Percentiles rank a stretch among this genome's conserved stretches.
Conservation (phyloP, 2,888 invertebrate species). For the Cremastinae sp. region DNA sequence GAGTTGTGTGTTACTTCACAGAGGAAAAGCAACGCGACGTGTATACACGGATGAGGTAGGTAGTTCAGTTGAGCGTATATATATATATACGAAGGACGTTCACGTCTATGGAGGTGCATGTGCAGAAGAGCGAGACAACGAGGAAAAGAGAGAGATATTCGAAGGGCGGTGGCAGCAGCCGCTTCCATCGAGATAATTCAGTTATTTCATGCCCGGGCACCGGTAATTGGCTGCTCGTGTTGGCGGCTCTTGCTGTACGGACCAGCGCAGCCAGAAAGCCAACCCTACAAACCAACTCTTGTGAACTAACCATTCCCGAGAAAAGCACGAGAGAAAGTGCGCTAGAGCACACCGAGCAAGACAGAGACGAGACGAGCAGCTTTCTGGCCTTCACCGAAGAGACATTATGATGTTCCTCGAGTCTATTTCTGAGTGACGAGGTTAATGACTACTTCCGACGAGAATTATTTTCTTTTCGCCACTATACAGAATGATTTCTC, state of each 20-base stretch:
- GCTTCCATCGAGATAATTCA: conserved; percentile 78
- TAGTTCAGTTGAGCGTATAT: conserved; percentile 11
- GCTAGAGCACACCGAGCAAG: conserved; percentile 2
- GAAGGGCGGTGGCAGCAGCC: conserved; percentile 72
- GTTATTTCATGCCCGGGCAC: conserved; percentile 78
- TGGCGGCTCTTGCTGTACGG: conserved; percentile 66
- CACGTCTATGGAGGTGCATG: conserved; percentile 9
- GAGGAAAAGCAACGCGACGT: conserved; percentile 26
- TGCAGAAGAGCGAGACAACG: conserved; percentile 36
- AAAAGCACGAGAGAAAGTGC: conserved; percentile 57
- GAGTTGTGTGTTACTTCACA: conserved; percentile 48
- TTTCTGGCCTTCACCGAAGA: conserved; percentile 66
- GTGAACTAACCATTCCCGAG: conserved; percentile 59
- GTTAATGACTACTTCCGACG: conserved; percentile 73
- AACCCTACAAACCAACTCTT: conserved; percentile 61
- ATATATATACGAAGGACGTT: background rate
- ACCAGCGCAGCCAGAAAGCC: conserved; percentile 62
- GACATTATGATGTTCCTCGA: conserved; percentile 74
- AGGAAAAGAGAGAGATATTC: conserved; percentile 54
- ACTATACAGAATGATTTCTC: conserved; percentile 23
- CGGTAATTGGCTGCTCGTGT: conserved; percentile 78
- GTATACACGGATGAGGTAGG: conserved; percentile 36
- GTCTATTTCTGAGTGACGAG: conserved; percentile 76
- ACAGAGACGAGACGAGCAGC: conserved; percentile 37
- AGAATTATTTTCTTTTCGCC: conserved; percentile 66